Percentiles rank a stretch among this genome's conserved stretches.
Conservation (phyloP, 92 coral and sea anemone species). For the Palythoa grandis region DNA sequence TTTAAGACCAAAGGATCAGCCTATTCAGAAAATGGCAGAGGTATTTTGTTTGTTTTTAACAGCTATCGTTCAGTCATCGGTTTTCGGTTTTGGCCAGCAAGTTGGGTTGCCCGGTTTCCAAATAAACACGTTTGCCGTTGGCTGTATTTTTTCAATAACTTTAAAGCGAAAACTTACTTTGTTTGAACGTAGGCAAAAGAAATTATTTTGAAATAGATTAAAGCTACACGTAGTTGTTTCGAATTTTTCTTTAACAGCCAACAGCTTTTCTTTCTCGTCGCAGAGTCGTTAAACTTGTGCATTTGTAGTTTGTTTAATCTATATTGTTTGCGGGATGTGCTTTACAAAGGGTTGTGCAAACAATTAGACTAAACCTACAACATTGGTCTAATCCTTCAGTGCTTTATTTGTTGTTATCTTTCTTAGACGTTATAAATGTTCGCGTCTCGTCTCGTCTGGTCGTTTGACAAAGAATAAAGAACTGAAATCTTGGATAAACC, state of each 20-base stretch:
- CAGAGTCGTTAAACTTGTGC: neutral
- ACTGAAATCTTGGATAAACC: too few relatives aligned
- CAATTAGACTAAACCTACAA: neutral
- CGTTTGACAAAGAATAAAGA: too few relatives aligned
- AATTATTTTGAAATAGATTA: too few relatives aligned
- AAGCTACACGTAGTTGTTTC: too few relatives aligned
- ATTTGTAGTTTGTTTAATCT: conserved; percentile 16
- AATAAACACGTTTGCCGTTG: neutral
- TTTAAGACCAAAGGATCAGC: neutral
- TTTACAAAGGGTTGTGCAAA: conserved; percentile 25
- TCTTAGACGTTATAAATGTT: neutral
- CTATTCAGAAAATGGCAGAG: neutral
- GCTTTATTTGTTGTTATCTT: neutral
- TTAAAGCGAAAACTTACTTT: too few relatives aligned
- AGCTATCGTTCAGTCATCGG: neutral
- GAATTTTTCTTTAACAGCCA: too few relatives aligned
- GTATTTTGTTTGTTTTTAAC: neutral
- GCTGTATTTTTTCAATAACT: neutral
- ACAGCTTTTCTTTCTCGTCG: too few relatives aligned
- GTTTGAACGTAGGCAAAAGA: neutral
- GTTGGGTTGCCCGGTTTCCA: conserved; percentile 24
- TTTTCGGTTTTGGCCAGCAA: conserved; percentile 1
- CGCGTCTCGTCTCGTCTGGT: neutral
- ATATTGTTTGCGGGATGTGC: conserved; percentile 12
- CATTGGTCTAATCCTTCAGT: neutral